Evolutionary conservation across 2,888 invertebrate genomes (phyloP).

Genomic region (Pterostichus niger): DNA sequence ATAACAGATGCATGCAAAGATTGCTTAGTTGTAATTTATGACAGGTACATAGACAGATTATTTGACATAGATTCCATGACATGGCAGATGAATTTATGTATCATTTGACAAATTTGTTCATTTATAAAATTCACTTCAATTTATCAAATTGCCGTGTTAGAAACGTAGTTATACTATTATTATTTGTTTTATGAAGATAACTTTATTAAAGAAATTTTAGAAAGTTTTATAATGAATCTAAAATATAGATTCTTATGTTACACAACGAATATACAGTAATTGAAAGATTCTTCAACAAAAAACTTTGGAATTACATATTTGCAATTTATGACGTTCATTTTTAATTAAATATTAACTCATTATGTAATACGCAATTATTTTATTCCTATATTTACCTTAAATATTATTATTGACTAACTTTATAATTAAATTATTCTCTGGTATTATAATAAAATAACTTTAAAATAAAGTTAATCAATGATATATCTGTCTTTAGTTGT

Average conservation of each 20-base stretch:
- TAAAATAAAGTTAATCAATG: too few relatives aligned
- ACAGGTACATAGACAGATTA: constrained; percentile 14
- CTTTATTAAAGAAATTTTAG: constrained; percentile 25
- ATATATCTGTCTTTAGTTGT: too few relatives aligned
- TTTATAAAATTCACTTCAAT: background rate
- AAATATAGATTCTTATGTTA: background rate
- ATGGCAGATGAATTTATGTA: background rate
- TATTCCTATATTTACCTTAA: background rate
- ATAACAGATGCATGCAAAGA: background rate
- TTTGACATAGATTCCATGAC: background rate
- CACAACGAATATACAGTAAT: background rate
- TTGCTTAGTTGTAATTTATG: constrained; percentile 4
- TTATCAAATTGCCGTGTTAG: background rate
- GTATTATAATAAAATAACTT: too few relatives aligned
- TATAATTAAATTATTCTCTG: background rate
- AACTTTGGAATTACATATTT: background rate
- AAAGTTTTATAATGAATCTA: constrained; percentile 10
- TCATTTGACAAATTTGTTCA: background rate
- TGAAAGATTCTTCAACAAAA: background rate
- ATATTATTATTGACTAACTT: background rate
- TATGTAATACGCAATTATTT: background rate
- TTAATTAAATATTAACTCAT: background rate
- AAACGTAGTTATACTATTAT: background rate
- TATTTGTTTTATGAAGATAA: constrained; percentile 32
- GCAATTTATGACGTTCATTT: background rate